These are phyloP conservation scores for Pheosia gnoma DNA, from an alignment of 2,888 invertebrate genomes.

Conservation along the genomic window DNA sequence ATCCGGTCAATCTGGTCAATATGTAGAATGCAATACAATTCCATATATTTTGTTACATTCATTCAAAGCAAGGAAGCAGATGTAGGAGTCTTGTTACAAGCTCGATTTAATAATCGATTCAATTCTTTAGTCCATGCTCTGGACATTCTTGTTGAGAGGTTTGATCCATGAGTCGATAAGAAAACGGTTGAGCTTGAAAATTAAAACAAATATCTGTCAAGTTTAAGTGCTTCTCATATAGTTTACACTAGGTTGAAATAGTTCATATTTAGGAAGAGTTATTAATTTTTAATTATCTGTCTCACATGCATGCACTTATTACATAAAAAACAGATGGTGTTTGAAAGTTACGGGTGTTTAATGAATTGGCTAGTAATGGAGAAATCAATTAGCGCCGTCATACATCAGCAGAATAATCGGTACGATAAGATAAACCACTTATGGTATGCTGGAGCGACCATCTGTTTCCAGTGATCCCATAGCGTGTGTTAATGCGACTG, in stretches of 20 bases:
- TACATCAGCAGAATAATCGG: conserved; percentile 47
- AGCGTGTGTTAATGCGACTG: conserved; percentile 29
- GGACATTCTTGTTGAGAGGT: not conserved
- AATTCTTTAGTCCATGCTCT: not conserved
- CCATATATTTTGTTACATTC: conserved; percentile 17
- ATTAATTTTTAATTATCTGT: too few relatives aligned
- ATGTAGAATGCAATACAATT: conserved; percentile 17
- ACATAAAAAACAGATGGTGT: conserved; percentile 33
- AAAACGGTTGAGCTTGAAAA: too few relatives aligned
- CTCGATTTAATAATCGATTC: not conserved
- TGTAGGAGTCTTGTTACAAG: conserved; percentile 5
- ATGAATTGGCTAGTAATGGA: conserved; percentile 48
- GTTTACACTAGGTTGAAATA: too few relatives aligned
- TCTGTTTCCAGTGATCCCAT: conserved; percentile 45
- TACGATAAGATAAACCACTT: conserved; percentile 55
- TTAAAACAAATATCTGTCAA: too few relatives aligned
- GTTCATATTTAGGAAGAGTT: too few relatives aligned
- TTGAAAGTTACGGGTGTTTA: conserved; percentile 21
- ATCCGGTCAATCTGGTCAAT: conserved; percentile 34
- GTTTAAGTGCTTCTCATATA: too few relatives aligned
- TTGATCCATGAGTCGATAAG: not conserved
- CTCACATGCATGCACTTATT: not conserved
- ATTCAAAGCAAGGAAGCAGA: conserved; percentile 19
- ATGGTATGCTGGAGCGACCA: conserved; percentile 42
- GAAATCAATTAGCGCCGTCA: conserved; percentile 56